A percentile compares a stretch with the other conserved stretches of the same genome.
These are phyloP conservation scores for Pterobdella sp. DNA, from an alignment of 2,888 invertebrate species.

Conservation along the genomic window DNA sequence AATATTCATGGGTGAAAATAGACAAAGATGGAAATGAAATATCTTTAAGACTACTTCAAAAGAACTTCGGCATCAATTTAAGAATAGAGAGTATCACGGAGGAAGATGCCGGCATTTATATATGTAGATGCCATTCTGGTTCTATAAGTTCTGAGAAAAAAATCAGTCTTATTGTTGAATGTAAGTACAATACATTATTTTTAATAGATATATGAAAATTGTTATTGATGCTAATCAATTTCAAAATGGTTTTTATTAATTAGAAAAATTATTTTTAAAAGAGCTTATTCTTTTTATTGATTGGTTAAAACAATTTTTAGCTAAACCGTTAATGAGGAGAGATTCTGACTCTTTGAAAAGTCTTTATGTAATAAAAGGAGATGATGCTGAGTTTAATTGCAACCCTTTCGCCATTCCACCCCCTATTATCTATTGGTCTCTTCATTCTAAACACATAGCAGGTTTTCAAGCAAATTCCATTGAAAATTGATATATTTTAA, in stretches of 20 bases:
- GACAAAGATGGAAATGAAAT: background rate
- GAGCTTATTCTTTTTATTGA: too few species aligned
- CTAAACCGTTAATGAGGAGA: background rate
- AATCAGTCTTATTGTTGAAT: too few species aligned
- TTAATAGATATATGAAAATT: too few species aligned
- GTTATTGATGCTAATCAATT: too few species aligned
- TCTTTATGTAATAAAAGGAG: constrained; percentile 16
- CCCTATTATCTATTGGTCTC: constrained; percentile 7
- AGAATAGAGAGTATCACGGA: background rate
- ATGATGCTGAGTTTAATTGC: constrained; percentile 13
- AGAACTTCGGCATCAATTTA: background rate
- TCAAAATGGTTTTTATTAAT: too few species aligned
- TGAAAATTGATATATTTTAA: too few species aligned
- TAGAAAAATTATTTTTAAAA: too few species aligned
- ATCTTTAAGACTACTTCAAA: background rate
- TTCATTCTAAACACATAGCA: too few species aligned
- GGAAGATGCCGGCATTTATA: background rate
- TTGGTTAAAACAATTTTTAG: too few species aligned
- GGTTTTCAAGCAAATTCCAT: too few species aligned
- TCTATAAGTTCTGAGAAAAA: too few species aligned
- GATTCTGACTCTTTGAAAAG: background rate
- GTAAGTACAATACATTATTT: too few species aligned
- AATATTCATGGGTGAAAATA: background rate
- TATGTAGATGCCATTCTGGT: background rate
- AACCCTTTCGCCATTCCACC: background rate